These are phyloP conservation scores for Drosophila oshimai DNA, from an alignment of 1,140 invertebrate genomes.

Conservation along the genomic window DNA sequence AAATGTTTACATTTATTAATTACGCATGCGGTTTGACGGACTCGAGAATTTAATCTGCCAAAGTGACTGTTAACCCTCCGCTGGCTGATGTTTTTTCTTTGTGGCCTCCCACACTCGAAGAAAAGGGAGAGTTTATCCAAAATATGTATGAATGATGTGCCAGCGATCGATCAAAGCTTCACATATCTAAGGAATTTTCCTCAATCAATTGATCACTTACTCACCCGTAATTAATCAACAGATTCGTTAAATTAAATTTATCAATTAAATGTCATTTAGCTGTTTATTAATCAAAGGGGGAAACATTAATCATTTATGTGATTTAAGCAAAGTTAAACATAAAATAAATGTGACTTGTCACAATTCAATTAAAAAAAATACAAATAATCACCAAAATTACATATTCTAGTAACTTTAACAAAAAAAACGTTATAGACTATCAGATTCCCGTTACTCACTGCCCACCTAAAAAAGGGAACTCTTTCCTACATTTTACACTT, in stretches of 20 bases:
- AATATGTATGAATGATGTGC: not conserved
- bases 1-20: conserved; percentile 67
- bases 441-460: too few species aligned
- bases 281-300: conserved; percentile 3
- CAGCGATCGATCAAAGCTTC: not conserved
- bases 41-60: conserved; percentile 35
- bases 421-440: too few species aligned
- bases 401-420: too few species aligned
- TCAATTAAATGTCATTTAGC: conserved; percentile 3
- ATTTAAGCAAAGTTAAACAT: too few species aligned
- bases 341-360: too few species aligned
- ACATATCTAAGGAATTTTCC: not conserved
- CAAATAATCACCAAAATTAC: too few species aligned
- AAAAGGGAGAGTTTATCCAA: not conserved
- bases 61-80: conserved; percentile 34
- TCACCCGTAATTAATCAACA: not conserved
- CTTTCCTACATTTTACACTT: too few species aligned
- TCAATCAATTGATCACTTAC: not conserved
- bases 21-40: conserved; percentile 39
- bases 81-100: not conserved
- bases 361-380: too few species aligned
- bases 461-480: too few species aligned
- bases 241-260: not conserved
- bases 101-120: not conserved
- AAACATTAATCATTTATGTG: not conserved